Base-by-base conservation (phyloP, 1,140 invertebrate genomes). In the Glossosoma conforme region DNA sequence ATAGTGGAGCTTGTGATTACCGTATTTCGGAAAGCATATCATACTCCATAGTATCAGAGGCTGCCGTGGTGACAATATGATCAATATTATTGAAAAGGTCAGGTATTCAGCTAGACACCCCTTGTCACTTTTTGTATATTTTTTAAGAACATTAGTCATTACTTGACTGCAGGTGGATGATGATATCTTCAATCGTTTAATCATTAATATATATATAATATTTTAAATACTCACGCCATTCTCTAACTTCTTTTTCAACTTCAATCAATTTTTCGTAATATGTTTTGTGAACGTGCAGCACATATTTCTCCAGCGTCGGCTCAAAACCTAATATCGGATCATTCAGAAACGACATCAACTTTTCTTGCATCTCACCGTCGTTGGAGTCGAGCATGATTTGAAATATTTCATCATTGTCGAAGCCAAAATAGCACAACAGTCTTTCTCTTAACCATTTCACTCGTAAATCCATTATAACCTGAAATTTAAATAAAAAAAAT, bases 231-330 rank as follows among this genome's bases (percentile, higher is more conserved):
- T 61, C 65, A 75, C 70, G 68, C 56, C 65, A 62, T 65, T 73
- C 65, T 28, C 63, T 62, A 28, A 73, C 65, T 53, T 68, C 53
- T 32, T 74, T 67, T 58, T 76, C 71, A 46, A 70, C 65, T 21
- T 74, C 65, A 8, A 75, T 61, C 21, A 73, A 45, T 60, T 65
- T 72, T 42, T 73, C 68, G 45, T 65, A 70, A 41, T 66, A 64
- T 15, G 68, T 69, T 53, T 67, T 71, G 43, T 72, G 69, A 19
- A 75, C 58, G 54, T 68, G 66, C 51, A 75, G 65, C 19, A 74
- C 52, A 51, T 61, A 62, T 37, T 62, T 66, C 1, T 63, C 60
- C 14, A 63, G 42, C 19, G 64, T 58, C 10, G 32, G 3, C 10
- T 64, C 60, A n/a, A 53, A 53, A 11, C 61, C 59, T 14, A 62